Base-by-base conservation (phyloP, 2,113 vertebrate genomes). In the Stegastes partitus region DNA sequence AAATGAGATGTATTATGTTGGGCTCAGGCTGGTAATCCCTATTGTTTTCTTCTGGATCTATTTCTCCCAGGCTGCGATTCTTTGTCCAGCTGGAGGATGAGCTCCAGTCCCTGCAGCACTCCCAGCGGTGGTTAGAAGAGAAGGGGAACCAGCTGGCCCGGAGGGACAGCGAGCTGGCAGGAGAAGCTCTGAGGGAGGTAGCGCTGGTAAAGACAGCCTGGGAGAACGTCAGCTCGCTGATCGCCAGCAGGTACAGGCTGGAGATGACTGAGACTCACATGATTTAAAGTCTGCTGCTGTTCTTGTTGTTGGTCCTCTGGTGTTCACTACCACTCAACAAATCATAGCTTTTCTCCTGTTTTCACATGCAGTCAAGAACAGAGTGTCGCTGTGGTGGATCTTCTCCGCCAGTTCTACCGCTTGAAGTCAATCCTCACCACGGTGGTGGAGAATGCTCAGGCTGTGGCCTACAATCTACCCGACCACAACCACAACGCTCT, bases 1-100 rank as follows among this genome's bases (percentile, higher is more conserved):
- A 78, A 86, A 51, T 56, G 19, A 56, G 62, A 70, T 71, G 34
- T 75, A 53, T 67, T 69, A 58, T 75, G 54, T 68, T 74, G 64
- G 63, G 74, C 74, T 62, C 49, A 45, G 54, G 53, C n/a, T 63
- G 23, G 44, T 91, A 84, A 85, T 89, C 83, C 82, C 47, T 53
- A 87, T 90, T 89, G 87, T 92, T 82, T 75, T 84, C 26, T 15
- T 56, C 56, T 83, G 68, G 74, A 72, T 89, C 3, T 92, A 81
- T 91, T 85, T 84, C 81, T 93, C 80, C 21, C 87, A 99, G 98
- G 82, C 90, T 98, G 79, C 96, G 96, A 82, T 89, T 94, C 82
- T 97, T 98, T 77, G 96, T 95, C 88, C 97, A 99, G 77, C 87
- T 99, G 83, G 97, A 98, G 87, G 96, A 99, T 79, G 97, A 99